Evolutionary conservation across 2,888 invertebrate genomes (phyloP).

Genomic region (Antitype chi): DNA sequence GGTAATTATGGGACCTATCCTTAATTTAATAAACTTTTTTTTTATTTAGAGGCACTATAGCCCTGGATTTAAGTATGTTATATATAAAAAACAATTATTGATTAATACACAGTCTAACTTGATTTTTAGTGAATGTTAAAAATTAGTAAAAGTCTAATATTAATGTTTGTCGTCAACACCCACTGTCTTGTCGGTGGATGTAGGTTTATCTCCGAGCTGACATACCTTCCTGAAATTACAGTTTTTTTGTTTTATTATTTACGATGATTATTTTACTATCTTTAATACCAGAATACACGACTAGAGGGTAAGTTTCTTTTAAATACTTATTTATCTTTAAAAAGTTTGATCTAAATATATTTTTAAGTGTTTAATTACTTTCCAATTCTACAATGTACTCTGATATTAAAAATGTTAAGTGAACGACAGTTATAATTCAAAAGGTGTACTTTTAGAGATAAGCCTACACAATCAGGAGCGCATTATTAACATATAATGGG

Average conservation of each 20-base stretch:
- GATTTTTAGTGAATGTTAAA: constrained; percentile 58
- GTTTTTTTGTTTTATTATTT: constrained; percentile 43
- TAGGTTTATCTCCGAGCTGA: constrained; percentile 79
- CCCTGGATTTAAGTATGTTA: constrained; percentile 56
- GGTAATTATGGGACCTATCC: constrained; percentile 66
- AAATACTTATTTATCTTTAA: not conserved
- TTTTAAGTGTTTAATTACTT: not conserved
- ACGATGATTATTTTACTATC: not conserved
- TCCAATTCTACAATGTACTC: constrained; percentile 34
- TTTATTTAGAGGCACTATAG: constrained; percentile 56
- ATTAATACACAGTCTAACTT: constrained; percentile 65
- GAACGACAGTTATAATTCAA: not conserved
- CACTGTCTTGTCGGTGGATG: constrained; percentile 74
- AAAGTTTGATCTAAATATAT: not conserved
- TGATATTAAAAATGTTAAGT: constrained; percentile 27
- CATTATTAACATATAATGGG: not conserved
- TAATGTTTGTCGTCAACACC: constrained; percentile 65
- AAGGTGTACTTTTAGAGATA: constrained; percentile 26
- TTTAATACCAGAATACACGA: constrained; percentile 38
- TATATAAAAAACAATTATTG: constrained; percentile 62
- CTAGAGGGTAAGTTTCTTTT: not conserved
- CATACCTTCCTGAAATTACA: constrained; percentile 87
- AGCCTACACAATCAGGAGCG: constrained; percentile 22
- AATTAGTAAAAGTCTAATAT: constrained; percentile 48
- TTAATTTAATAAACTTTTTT: constrained; percentile 47